Evolutionary conservation across 2,113 vertebrate species (phyloP).

Genomic region (Raja brachyura): DNA sequence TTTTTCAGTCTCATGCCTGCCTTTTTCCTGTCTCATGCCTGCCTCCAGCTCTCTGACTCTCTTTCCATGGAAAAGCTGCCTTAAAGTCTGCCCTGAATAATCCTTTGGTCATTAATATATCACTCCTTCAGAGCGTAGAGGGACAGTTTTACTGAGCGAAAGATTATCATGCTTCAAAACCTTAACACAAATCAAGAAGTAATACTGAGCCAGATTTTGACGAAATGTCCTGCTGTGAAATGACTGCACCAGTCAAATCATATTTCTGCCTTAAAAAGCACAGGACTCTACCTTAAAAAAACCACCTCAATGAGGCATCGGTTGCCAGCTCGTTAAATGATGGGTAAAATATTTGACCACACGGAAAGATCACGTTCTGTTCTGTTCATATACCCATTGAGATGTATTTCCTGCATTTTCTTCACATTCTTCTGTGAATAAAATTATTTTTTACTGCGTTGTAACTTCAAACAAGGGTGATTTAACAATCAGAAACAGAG

Average conservation of each 20-base stretch:
- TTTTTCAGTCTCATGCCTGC: too few relatives aligned
- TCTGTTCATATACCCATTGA: neutral
- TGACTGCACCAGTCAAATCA: neutral
- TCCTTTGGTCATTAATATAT: too few relatives aligned
- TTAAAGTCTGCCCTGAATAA: too few relatives aligned
- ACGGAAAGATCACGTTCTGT: neutral
- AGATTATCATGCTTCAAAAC: neutral
- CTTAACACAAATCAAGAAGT: neutral
- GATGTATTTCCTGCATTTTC: neutral
- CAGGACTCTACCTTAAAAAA: neutral
- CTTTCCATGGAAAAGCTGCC: too few relatives aligned
- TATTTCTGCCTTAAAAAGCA: neutral
- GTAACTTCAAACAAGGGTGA: neutral
- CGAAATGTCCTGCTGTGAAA: neutral
- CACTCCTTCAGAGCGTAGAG: too few relatives aligned
- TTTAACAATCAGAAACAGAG: neutral
- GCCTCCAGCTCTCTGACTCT: too few relatives aligned
- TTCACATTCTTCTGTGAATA: neutral
- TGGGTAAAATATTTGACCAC: neutral
- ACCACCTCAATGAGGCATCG: neutral
- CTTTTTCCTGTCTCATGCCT: too few relatives aligned
- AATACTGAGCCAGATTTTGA: neutral
- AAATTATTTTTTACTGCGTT: neutral
- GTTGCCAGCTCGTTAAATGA: neutral
- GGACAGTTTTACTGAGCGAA: too few relatives aligned